Conservation (phyloP, 2,797 vertebrate genomes). For the Bothrops alternatus region DNA sequence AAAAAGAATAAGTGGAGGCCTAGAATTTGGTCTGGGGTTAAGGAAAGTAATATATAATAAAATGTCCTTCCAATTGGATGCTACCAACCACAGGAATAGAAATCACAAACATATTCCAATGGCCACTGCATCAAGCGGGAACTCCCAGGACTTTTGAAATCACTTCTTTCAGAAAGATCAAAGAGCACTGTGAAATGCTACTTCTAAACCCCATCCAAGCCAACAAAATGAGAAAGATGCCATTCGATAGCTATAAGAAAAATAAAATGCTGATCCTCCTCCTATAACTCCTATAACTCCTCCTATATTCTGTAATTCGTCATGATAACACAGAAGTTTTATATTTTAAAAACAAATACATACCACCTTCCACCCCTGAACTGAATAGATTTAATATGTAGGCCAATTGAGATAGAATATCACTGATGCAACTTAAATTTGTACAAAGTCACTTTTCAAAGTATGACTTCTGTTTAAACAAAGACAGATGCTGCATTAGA, state of each 20-base stretch:
- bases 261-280: background rate
- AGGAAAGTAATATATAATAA: background rate
- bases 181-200: background rate
- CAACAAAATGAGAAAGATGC: background rate
- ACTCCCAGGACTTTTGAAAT: background rate
- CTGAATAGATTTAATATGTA: background rate
- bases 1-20: background rate
- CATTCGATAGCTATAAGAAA: background rate
- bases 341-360: conserved; percentile 15
- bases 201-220: background rate
- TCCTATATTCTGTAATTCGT: background rate
- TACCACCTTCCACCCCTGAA: conserved; percentile 3
- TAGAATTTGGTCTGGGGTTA: no score
- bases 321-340: background rate
- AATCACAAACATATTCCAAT: background rate
- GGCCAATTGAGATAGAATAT: conserved; percentile 2
- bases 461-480: conserved; percentile 40
- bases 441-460: conserved; percentile 36
- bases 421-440: conserved; percentile 13
- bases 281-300: background rate
- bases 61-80: background rate
- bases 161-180: background rate
- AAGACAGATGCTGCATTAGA: conserved; percentile 48
- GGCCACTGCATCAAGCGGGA: background rate
- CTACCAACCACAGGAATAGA: background rate